A percentile compares a stretch with the other conserved stretches of the same genome.
Conservation (phyloP, 2,888 invertebrate genomes). For the Abrostola tripartita region DNA sequence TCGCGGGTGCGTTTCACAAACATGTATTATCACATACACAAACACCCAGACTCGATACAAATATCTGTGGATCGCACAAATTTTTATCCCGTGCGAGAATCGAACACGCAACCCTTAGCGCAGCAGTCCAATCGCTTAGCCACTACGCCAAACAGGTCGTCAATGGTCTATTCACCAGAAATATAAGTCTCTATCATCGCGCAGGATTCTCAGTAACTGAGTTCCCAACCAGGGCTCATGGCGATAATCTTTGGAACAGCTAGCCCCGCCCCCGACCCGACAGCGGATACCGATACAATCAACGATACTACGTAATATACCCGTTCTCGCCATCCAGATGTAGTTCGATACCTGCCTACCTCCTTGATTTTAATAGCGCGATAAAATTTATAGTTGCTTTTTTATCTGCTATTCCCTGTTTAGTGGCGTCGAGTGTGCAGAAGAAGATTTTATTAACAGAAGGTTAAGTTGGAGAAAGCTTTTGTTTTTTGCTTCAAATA, state of each 20-base stretch:
- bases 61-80: no score
- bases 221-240: conserved; percentile 2
- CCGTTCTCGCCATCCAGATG: conserved; percentile 32
- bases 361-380: conserved; percentile 37
- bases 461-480: not conserved
- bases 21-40: no score
- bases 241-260: conserved; percentile 32
- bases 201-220: not conserved
- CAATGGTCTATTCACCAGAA: not conserved
- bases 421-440: conserved; percentile 9
- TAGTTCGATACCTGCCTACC: conserved; percentile 29
- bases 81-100: no score
- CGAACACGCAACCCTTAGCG: no score
- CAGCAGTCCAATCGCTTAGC: no score
- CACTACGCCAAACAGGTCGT: no score
- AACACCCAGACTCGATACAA: no score
- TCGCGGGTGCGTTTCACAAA: no score
- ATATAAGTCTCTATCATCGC: not conserved
- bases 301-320: conserved; percentile 39
- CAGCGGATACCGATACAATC: conserved; percentile 48
- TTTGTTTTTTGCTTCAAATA: not conserved
- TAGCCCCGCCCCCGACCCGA: conserved; percentile 31
- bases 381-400: conserved; percentile 38
- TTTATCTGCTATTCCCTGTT: conserved; percentile 43
- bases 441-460: not conserved